These are phyloP conservation scores for Nasonia vitripennis DNA, from an alignment of 1,140 invertebrate species.

Conservation along the genomic window DNA sequence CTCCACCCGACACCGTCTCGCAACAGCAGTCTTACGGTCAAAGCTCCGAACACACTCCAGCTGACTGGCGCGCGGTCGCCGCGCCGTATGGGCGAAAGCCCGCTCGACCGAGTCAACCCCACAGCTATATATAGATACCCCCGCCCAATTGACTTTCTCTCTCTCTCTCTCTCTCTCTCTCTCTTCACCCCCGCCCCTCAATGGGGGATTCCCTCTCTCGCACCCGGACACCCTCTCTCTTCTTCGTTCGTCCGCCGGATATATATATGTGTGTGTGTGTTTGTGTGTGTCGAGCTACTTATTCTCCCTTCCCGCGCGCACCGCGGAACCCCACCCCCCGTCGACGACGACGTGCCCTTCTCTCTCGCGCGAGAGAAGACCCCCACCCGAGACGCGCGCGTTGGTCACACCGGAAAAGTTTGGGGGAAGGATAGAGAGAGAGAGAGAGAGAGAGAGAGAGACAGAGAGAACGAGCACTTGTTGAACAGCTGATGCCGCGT, in stretches of 20 bases:
- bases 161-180: background rate
- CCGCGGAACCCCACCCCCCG: conserved; percentile 10
- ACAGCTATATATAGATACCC: background rate
- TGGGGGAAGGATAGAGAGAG: background rate
- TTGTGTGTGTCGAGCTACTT: background rate
- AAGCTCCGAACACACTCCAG: no score
- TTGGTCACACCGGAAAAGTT: conserved; percentile 3
- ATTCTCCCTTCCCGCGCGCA: background rate
- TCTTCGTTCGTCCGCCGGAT: conserved; percentile 11
- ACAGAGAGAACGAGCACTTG: background rate
- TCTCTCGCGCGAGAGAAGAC: background rate
- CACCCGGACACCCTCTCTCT: conserved; percentile 48
- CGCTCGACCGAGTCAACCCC: background rate
- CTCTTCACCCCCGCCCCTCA: background rate
- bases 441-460: background rate
- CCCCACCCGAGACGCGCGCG: background rate
- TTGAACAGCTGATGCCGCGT: background rate
- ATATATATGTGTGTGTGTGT: background rate
- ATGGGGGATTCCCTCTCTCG: conserved; percentile 15
- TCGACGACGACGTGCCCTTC: background rate
- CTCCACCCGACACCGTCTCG: background rate
- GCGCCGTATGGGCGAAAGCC: no score
- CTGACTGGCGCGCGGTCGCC: no score
- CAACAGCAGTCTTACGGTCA: background rate
- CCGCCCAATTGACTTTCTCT: background rate